Evolutionary conservation across 2,888 invertebrate genomes (phyloP), one percentile per base, ranked within the genome.

Genomic region (Sicus ferrugineus): DNA sequence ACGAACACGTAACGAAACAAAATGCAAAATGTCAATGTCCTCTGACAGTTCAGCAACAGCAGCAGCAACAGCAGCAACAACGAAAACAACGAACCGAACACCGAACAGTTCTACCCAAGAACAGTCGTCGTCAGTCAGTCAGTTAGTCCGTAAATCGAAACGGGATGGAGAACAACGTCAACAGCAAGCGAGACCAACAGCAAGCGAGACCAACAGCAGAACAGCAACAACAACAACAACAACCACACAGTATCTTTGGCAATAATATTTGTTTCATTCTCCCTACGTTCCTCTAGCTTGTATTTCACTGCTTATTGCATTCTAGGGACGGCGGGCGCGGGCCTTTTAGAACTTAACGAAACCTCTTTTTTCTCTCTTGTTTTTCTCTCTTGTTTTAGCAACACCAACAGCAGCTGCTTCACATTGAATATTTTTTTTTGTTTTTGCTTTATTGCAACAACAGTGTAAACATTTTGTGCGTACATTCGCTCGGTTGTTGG

Each of bases 11-110:
- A 79, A 78, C 79, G 80, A 81, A 82, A 80, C 79, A 77, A 77
- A 81, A 77, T 78, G 82, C 80, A 80, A 83, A 82, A 83, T 83
- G 81, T 83, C 81, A 82, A 82, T 83, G 81, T 81, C 81, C 81
- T 83, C 80, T 67, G 67, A 67, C 67, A 67, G 67, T 67, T 67
- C 58, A 67, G 59, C 30, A 66, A 38, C 38, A 48, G 28, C 59
- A 50, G 26, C 58, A 58, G 30, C 46, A 46, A 31, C 30, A 66
- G 30, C n/a, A 56, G 23, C 42, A 30, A 23, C 31, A 64, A 52
- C 30, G 52, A n/a, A 31, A 21, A 42, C 42, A 38, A 16, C 38
- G 23, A 21, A 5, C 4, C 3, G n/a, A 52, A 1, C 28, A 54
- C 2, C 54, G 42, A 3, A 11, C 3, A 54, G 38, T 38, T 38